A percentile compares a stretch with the other conserved stretches of the same genome.
These are phyloP conservation scores for Coelopa pilipes DNA, from an alignment of 2,888 invertebrate genomes.

Conservation along the genomic window DNA sequence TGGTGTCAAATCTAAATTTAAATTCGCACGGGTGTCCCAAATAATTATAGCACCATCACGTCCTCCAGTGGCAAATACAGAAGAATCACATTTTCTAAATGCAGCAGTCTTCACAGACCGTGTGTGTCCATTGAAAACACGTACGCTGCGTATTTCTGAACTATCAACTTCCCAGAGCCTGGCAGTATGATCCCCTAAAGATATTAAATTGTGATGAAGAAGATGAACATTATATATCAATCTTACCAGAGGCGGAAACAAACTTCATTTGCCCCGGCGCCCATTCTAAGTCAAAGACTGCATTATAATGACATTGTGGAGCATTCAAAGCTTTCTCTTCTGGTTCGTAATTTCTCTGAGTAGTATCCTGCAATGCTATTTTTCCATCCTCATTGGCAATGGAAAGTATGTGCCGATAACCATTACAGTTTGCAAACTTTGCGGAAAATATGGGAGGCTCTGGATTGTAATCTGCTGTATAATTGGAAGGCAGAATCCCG, in stretches of 20 bases:
- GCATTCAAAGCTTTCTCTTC: constrained; percentile 68
- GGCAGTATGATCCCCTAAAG: constrained; percentile 86
- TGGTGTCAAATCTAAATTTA: constrained; percentile 66
- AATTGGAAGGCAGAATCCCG: constrained; percentile 70
- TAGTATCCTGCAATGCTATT: constrained; percentile 69
- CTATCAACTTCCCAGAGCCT: constrained; percentile 80
- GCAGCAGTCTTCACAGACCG: constrained; percentile 85
- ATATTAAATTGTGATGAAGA: constrained; percentile 32
- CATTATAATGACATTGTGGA: constrained; percentile 81
- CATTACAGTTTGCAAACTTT: constrained; percentile 77
- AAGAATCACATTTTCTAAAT: constrained; percentile 76
- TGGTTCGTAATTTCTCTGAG: constrained; percentile 57
- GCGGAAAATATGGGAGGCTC: constrained; percentile 84
- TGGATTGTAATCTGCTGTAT: constrained; percentile 70
- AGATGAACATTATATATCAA: background rate
- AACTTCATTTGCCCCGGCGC: constrained; percentile 79
- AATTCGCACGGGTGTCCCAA: constrained; percentile 80
- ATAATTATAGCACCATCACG: constrained; percentile 87
- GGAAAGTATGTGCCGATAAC: constrained; percentile 78
- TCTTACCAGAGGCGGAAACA: constrained; percentile 80
- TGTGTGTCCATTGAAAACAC: constrained; percentile 80
- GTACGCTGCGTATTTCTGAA: constrained; percentile 67
- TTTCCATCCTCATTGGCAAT: constrained; percentile 89
- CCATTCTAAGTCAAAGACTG: constrained; percentile 91
- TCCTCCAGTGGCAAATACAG: constrained; percentile 87